Evolutionary conservation across 2,797 vertebrate genomes (phyloP).

Genomic region (Eulemur coronatus): DNA sequence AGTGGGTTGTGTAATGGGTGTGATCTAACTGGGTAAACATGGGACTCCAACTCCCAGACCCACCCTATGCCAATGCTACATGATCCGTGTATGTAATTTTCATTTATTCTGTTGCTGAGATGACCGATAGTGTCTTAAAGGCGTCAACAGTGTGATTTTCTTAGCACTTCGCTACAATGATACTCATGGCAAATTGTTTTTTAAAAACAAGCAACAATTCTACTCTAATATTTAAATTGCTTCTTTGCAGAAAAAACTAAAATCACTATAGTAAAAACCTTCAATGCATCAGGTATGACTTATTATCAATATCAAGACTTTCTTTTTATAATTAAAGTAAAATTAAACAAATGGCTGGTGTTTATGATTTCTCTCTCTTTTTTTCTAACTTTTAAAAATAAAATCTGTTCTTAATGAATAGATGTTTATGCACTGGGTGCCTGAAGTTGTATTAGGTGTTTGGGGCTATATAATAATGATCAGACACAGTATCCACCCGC

Average conservation of each 20-base stretch:
- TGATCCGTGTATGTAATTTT: background rate
- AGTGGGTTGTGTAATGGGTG: background rate
- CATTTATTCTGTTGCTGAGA: conserved; percentile 37
- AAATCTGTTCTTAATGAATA: conserved; percentile 67
- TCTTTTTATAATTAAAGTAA: conserved; percentile 68
- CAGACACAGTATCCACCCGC: background rate
- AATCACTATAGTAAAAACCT: conserved; percentile 74
- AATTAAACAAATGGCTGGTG: conserved; percentile 47
- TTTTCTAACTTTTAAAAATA: conserved; percentile 26
- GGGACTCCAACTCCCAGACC: conserved; percentile 21
- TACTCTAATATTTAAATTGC: conserved; percentile 71
- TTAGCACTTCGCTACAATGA: conserved; percentile 52
- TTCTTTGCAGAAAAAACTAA: conserved; percentile 65
- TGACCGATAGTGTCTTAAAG: conserved; percentile 31
- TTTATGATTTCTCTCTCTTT: conserved; percentile 65
- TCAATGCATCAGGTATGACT: conserved; percentile 76
- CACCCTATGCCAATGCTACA: conserved; percentile 19
- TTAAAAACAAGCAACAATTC: conserved; percentile 63
- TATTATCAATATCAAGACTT: conserved; percentile 69
- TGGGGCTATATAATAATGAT: background rate
- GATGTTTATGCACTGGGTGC: conserved; percentile 33
- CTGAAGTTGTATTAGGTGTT: conserved; percentile 49
- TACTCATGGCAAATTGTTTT: conserved; percentile 68
- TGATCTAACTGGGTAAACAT: conserved; percentile 40
- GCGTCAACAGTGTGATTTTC: conserved; percentile 63